These are phyloP conservation scores for Alexandromys fortis DNA, from an alignment of 2,113 vertebrate species.

Conservation along the genomic window DNA sequence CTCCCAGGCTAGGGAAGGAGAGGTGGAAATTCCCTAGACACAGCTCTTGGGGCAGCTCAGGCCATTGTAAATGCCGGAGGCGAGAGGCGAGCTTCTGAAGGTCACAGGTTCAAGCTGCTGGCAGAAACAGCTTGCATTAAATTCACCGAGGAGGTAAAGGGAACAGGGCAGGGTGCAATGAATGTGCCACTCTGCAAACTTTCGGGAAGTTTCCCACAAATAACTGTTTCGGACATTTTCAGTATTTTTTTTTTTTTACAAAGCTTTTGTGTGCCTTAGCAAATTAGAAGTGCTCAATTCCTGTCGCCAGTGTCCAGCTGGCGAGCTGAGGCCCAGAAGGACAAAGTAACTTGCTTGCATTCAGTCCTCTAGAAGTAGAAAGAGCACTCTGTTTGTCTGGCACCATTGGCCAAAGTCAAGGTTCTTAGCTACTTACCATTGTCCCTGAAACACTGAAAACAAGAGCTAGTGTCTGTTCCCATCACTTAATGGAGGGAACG, in stretches of 20 bases:
- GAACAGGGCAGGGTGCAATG: neutral
- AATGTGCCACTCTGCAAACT: neutral
- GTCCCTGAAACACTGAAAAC: conserved; percentile 7
- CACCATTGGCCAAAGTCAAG: conserved; percentile 2
- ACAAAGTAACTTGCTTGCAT: conserved; percentile 11
- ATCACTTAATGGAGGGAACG: neutral
- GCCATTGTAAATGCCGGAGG: neutral
- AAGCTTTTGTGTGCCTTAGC: neutral
- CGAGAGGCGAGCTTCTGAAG: neutral
- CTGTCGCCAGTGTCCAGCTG: neutral
- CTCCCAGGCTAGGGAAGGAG: neutral
- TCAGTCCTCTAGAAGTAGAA: neutral
- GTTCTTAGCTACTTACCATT: neutral
- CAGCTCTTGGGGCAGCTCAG: neutral
- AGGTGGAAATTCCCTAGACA: neutral
- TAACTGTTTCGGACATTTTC: neutral
- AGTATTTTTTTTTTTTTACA: neutral
- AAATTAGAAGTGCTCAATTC: neutral
- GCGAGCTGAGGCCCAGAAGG: neutral
- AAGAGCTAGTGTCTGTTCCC: neutral
- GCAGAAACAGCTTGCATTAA: neutral
- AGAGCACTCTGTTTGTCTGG: conserved; percentile 15
- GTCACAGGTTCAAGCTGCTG: neutral
- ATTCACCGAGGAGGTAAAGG: neutral
- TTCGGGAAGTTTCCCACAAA: neutral